Evolutionary conservation across 2,888 invertebrate species (phyloP), one percentile per base, ranked within the genome.

Genomic region (Leucoptera coffeella): DNA sequence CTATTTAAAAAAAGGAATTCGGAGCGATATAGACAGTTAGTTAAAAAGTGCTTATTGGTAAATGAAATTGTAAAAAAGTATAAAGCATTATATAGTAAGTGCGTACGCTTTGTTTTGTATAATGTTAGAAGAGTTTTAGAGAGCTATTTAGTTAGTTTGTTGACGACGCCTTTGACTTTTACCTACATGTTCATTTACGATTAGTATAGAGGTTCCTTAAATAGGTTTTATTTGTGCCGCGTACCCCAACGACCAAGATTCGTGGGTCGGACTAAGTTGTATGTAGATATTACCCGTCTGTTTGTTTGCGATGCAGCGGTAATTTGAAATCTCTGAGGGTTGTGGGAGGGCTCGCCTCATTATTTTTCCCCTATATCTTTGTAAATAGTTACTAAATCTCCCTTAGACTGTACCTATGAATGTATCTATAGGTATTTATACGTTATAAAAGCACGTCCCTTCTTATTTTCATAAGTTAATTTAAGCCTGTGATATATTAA

Each of bases 401-500:
- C 39, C 45, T 58, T 60, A 42, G 39, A 54, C 48, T 56, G 46
- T 60, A 55, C 47, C 46, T 57, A 55, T 50, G 50, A 50, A 25
- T 23, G 40, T 45, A n/a, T n/a, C n/a, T n/a, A 36, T 60, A 58
- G 54, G 57, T 56, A 56, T 62, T 64, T 51, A 54, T 61, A 64
- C 24, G 11, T 23, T 52, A 64, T 61, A n/a, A n/a, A n/a, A n/a
- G 62, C 67, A 65, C 67, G 67, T 69, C 69, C 67, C 54, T 61
- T 50, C 56, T 47, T 39, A 42, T 64, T 64, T 22, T 20, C 10
- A 59, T 49, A 46, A 50, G 46, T 64, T 67, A 55, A 53, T 64
- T 64, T 67, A 67, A 67, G 67, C 65, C 67, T 69, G 69, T 69
- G 69, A 69, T 69, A 67, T 59, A 54, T 61, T 44, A 62, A 59